These are phyloP conservation scores for Borostomias antarcticus DNA, from an alignment of 2,797 vertebrate species.

Conservation along the genomic window DNA sequence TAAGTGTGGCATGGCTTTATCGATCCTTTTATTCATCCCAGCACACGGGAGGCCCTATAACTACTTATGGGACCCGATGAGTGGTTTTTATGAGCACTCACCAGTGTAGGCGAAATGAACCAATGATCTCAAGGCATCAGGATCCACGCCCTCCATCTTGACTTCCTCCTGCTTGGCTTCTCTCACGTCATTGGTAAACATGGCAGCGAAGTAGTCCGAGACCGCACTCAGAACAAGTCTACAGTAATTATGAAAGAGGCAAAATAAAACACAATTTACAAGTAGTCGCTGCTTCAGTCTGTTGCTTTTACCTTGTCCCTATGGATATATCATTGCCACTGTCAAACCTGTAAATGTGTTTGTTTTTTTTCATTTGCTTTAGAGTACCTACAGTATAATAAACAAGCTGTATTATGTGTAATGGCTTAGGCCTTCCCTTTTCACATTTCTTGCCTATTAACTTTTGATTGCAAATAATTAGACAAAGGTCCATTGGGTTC, in stretches of 20 bases:
- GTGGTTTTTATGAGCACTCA: conserved; percentile 73
- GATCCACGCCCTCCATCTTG: conserved; percentile 97
- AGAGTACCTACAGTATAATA: neutral
- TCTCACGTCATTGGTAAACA: conserved; percentile 96
- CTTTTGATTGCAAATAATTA: neutral
- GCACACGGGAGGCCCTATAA: conserved; percentile 48
- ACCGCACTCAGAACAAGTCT: conserved; percentile 94
- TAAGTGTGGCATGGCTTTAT: conserved; percentile 41
- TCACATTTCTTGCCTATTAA: neutral
- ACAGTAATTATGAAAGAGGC: conserved; percentile 25
- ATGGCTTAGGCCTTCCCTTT: neutral
- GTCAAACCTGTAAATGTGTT: too few species aligned
- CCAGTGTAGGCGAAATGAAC: conserved; percentile 97
- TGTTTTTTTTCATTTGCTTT: neutral
- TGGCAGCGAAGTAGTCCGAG: conserved; percentile 97
- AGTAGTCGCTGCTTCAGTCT: neutral
- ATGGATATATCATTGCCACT: neutral
- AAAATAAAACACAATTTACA: neutral
- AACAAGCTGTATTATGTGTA: neutral
- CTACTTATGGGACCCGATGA: conserved; percentile 51
- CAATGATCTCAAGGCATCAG: conserved; percentile 89
- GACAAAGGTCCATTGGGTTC: neutral
- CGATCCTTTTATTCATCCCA: conserved; percentile 60
- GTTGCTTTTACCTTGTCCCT: neutral
- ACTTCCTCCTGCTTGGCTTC: conserved; percentile 97